Base-by-base conservation (phyloP, 64 coral and sea anemone species). In the Stichodactyla helianthus region DNA sequence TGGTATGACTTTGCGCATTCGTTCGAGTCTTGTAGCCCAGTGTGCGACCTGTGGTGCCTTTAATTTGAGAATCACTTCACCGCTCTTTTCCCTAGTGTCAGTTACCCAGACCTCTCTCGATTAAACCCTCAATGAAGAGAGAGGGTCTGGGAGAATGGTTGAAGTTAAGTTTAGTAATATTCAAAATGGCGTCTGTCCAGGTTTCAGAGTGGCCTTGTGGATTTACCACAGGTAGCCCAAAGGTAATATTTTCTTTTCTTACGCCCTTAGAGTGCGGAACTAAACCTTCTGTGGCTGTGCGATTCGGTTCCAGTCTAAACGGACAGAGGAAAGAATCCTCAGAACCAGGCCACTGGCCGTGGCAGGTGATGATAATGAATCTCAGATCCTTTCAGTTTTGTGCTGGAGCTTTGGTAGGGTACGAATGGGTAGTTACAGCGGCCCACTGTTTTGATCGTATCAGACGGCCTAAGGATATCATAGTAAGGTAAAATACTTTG, bases 321-420 rank as follows among this genome's bases (percentile, higher is more conserved):
- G 62, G 62, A 65, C 62, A 65, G 12, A 65, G 20, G 9, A 65
- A 65, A 22, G 62, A 65, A 22, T 0, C 62, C 5, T 65, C 62
- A n/a, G 20, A 65, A 65, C 87, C 52, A 28, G 87, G 79, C 15
- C 77, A 83, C 31, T 89, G 88, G 88, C 88, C 88, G 19, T 89
- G 88, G 88, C 88, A 89, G 44, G 81, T 58, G 19, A 71, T 82
- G 59, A 59, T 89, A 0, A 53, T 83, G 44, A 89, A 71, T 11
- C 16, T 10, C 6, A 15, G 50, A 50, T 13, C 16, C 31, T 51
- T 51, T 23, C n/a, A 51, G 60, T 89, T 79, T 71, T 89, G 88
- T 67, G 55, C 77, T 2, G 88, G 88, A 52, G 62, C 81, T 13
- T 83, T 89, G 50, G 25, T 89, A 53, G 55, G 77, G 19, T 6